Percentiles rank a stretch among this genome's conserved stretches.
Conservation (phyloP, 1,140 invertebrate genomes). For the Cheumatopsyche charites region DNA sequence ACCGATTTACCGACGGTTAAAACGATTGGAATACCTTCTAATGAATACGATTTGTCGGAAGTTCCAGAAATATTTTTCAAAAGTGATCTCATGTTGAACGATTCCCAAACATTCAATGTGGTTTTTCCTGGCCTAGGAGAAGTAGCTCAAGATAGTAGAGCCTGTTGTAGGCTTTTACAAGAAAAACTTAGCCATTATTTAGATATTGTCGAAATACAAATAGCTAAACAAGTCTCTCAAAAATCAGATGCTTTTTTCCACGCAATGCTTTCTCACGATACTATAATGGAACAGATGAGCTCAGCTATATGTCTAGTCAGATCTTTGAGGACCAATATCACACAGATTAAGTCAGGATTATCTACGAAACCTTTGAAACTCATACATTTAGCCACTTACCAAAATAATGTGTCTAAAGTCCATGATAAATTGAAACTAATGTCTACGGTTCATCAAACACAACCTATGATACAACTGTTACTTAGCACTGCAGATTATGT, state of each 20-base stretch:
- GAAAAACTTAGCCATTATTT: constrained; percentile 89
- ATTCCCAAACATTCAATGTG: constrained; percentile 81
- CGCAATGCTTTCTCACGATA: constrained; percentile 96
- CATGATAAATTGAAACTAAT: constrained; percentile 87
- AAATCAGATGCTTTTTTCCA: constrained; percentile 97
- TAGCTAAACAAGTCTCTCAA: constrained; percentile 93
- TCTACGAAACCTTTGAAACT: constrained; percentile 83
- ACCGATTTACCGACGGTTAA: constrained; percentile 42
- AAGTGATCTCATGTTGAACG: constrained; percentile 80
- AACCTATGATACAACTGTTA: constrained; percentile 94
- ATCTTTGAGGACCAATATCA: constrained; percentile 71
- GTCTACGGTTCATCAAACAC: constrained; percentile 95
- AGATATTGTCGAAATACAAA: constrained; percentile 94
- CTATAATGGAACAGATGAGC: constrained; percentile 86
- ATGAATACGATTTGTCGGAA: constrained; percentile 55
- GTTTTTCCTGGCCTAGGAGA: constrained; percentile 75
- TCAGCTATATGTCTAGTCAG: constrained; percentile 81
- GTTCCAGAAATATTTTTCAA: constrained; percentile 90
- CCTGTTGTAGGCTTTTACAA: constrained; percentile 61
- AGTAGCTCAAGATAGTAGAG: constrained; percentile 54
- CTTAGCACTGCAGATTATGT: constrained; percentile 97
- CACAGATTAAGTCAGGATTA: constrained; percentile 76
- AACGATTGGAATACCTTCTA: constrained; percentile 52
- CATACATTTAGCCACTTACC: constrained; percentile 69
- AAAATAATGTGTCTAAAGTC: constrained; percentile 68